A percentile compares a stretch with the other conserved stretches of the same genome.
These are phyloP conservation scores for Phymanthus crucifer DNA, from an alignment of 92 coral and sea anemone species.

Conservation along the genomic window DNA sequence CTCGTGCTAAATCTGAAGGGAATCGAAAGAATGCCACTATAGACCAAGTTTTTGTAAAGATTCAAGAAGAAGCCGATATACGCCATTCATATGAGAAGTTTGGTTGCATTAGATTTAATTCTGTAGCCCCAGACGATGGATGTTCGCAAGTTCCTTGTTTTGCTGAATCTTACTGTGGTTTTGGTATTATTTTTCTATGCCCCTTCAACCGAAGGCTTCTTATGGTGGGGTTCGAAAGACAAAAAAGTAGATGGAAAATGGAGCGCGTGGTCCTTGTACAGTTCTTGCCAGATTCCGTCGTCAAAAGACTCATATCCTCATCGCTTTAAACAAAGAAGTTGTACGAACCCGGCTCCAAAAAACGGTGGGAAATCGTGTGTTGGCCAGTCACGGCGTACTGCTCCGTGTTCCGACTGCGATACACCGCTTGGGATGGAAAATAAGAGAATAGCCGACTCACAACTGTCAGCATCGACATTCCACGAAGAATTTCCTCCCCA, in stretches of 20 bases:
- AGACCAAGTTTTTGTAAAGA: neutral
- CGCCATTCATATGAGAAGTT: neutral
- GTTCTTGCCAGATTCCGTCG: conserved; percentile 60
- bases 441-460: conserved; percentile 52
- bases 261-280: conserved; percentile 79
- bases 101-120: neutral
- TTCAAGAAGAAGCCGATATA: too few relatives aligned
- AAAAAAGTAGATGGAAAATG: conserved; percentile 75
- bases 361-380: conserved; percentile 68
- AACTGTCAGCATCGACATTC: conserved; percentile 60
- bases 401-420: conserved; percentile 70
- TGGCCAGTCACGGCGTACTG: conserved; percentile 61
- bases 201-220: conserved; percentile 29
- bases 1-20: neutral
- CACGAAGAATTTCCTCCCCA: conserved; percentile 72
- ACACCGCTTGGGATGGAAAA: conserved; percentile 75
- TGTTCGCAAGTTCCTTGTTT: conserved; percentile 7
- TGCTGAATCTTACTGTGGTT: neutral
- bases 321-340: conserved; percentile 66
- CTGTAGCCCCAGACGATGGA: neutral
- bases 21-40: too few relatives aligned
- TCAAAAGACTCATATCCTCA: conserved; percentile 51
- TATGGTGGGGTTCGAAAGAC: conserved; percentile 30
- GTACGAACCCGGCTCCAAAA: conserved; percentile 77
- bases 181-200: conserved; percentile 11